Base-by-base conservation (phyloP, 2,797 vertebrate genomes). In the Botia almorhae region DNA sequence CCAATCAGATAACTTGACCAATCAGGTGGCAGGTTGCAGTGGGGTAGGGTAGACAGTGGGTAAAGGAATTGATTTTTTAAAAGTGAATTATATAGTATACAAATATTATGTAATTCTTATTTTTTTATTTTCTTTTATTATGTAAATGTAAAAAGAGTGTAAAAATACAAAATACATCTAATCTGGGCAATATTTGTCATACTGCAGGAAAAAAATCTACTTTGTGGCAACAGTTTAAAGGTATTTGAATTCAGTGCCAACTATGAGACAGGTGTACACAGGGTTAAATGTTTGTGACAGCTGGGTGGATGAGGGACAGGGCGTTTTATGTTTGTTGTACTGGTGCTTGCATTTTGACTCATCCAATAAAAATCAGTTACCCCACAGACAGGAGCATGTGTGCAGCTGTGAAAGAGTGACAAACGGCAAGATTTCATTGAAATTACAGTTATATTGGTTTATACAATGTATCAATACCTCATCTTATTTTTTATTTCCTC, bases 391-490 rank as follows among this genome's bases (percentile, higher is more conserved):
- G 65, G 29, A 51, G 76, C 14, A 39, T 7, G 17, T 50, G 84
- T 78, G 74, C 73, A 61, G 73, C 71, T 75, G 82, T 46, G 43
- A 50, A 33, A 23, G 26, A 64, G 82, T 78, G 73, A 83, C 74
- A 63, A 0, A 43, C 16, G 26, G 2, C 16, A 13, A 46, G 14
- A 73, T 73, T 56, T 73, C n/a, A n/a, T n/a, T n/a, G n/a, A n/a
- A n/a, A n/a, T n/a, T n/a, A n/a, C n/a, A n/a, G n/a, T n/a, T n/a
- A n/a, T n/a, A 82, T 76, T 71, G 50, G 70, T 74, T 72, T 76
- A 82, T 51, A 90, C 86, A 90, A 91, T 89, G 88, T 72, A 71
- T 80, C 80, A 92, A 91, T 92, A 91, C 91, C 91, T 92, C 6
- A 89, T 58, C 33, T 21, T 80, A 29, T n/a, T 67, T 53, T 68